These are phyloP conservation scores for Leptobrachium ailaonicum DNA, from an alignment of 2,113 vertebrate genomes.

Conservation along the genomic window DNA sequence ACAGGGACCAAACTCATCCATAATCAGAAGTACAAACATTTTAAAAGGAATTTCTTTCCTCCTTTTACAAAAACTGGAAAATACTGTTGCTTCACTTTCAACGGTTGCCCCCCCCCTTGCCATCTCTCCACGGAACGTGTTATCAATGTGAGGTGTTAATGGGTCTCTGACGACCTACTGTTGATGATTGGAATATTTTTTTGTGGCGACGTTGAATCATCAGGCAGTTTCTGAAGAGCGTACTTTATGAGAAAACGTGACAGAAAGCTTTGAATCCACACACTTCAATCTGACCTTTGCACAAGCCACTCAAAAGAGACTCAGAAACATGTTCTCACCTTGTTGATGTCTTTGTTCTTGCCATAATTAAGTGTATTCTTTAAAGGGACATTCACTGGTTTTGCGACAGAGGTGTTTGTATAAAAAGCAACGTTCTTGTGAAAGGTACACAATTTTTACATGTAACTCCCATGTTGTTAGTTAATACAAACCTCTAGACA, in stretches of 20 bases:
- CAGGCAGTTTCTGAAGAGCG: background rate
- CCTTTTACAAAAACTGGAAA: background rate
- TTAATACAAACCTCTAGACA: too few species aligned
- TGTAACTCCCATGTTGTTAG: too few species aligned
- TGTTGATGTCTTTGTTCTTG: background rate
- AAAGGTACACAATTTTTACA: too few species aligned
- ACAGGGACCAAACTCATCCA: too few species aligned
- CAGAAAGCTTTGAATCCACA: conserved; percentile 2
- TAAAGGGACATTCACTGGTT: too few species aligned
- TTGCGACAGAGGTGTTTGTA: too few species aligned
- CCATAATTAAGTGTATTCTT: too few species aligned
- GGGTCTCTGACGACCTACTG: conserved; percentile 18
- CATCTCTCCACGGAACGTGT: background rate
- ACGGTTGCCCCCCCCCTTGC: background rate
- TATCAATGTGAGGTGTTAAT: background rate
- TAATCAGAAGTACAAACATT: too few species aligned
- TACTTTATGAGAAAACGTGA: conserved; percentile 4
- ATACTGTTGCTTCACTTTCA: background rate
- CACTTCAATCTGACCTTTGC: conserved; percentile 32
- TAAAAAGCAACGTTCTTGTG: too few species aligned
- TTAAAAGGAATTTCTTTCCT: too few species aligned
- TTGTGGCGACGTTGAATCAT: background rate
- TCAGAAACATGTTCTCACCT: conserved; percentile 25
- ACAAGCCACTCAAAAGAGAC: conserved; percentile 8
- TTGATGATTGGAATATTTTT: conserved; percentile 3